Percentiles rank a stretch among this genome's conserved stretches.
These are phyloP conservation scores for Tridacna crocea DNA, from an alignment of 2,888 invertebrate species.

Conservation along the genomic window DNA sequence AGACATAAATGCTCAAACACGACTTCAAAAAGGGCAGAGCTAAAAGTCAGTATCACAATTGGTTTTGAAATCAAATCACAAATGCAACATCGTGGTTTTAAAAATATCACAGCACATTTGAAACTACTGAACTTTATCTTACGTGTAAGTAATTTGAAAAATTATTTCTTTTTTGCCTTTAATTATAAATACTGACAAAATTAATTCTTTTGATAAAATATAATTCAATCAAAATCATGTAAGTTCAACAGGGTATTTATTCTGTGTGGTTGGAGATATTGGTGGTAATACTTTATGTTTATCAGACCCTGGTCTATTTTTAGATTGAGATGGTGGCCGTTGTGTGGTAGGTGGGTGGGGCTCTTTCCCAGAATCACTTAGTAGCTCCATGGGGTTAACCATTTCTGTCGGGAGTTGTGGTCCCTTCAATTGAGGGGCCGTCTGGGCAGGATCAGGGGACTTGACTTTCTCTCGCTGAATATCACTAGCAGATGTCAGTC, in stretches of 20 bases:
- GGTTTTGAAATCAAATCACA: too few species aligned
- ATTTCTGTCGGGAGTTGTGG: slow-evolving; percentile 72
- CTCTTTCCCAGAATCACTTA: slow-evolving; percentile 67
- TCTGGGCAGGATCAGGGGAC: slow-evolving; percentile 44
- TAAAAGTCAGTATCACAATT: too few species aligned
- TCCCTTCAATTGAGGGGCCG: slow-evolving; percentile 51
- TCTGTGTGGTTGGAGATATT: slow-evolving; percentile 60
- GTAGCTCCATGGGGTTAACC: slow-evolving; percentile 76
- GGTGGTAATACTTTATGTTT: slow-evolving; percentile 80
- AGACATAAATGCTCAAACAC: too few species aligned
- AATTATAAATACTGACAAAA: too few species aligned
- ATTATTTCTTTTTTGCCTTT: too few species aligned
- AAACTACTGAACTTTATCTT: too few species aligned
- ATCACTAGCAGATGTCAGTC: slow-evolving; percentile 77
- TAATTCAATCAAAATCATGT: neutral
- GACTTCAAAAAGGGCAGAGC: too few species aligned
- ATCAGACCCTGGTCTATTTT: slow-evolving; percentile 76
- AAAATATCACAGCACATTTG: too few species aligned
- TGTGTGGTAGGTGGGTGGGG: slow-evolving; percentile 65
- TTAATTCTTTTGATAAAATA: too few species aligned
- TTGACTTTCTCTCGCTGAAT: slow-evolving; percentile 54
- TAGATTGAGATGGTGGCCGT: slow-evolving; percentile 70
- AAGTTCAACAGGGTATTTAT: slow-evolving; percentile 43
- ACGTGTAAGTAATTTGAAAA: too few species aligned
- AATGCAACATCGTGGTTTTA: too few species aligned